Conservation (phyloP, 2,797 vertebrate species). For the Micromesistius poutassou region DNA sequence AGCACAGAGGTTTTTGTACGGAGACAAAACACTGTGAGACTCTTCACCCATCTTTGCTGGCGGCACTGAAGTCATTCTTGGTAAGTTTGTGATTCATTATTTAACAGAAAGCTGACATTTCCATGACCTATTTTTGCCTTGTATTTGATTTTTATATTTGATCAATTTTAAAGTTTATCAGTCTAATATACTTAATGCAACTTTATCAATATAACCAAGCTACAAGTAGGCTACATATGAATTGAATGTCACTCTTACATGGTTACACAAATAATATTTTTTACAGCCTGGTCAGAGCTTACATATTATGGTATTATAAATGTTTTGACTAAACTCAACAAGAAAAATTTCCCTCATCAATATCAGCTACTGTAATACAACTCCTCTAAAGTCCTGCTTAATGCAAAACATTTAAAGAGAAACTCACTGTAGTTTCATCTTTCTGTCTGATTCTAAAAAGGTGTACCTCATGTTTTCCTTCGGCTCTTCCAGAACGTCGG, state of each 20-base stretch:
- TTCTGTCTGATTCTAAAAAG: not conserved
- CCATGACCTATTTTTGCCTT: not conserved
- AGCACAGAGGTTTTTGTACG: too few relatives aligned
- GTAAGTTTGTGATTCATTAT: not conserved
- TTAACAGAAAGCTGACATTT: not conserved
- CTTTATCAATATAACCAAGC: not conserved
- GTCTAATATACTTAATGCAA: not conserved
- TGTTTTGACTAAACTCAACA: not conserved
- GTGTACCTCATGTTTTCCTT: not conserved
- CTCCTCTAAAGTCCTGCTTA: not conserved
- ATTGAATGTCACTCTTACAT: not conserved
- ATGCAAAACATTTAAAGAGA: not conserved
- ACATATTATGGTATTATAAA: not conserved
- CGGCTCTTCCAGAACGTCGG: not conserved
- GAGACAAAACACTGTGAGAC: too few relatives aligned
- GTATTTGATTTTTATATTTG: too few relatives aligned
- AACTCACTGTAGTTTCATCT: not conserved
- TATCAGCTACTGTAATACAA: not conserved
- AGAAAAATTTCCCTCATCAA: not conserved
- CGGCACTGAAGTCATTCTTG: constrained; percentile 10
- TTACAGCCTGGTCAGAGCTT: not conserved
- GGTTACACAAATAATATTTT: not conserved
- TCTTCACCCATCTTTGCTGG: too few relatives aligned
- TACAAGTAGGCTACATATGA: not conserved
- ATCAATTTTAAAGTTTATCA: not conserved